Conservation (phyloP, 2,113 vertebrate genomes). For the Polypterus senegalus region DNA sequence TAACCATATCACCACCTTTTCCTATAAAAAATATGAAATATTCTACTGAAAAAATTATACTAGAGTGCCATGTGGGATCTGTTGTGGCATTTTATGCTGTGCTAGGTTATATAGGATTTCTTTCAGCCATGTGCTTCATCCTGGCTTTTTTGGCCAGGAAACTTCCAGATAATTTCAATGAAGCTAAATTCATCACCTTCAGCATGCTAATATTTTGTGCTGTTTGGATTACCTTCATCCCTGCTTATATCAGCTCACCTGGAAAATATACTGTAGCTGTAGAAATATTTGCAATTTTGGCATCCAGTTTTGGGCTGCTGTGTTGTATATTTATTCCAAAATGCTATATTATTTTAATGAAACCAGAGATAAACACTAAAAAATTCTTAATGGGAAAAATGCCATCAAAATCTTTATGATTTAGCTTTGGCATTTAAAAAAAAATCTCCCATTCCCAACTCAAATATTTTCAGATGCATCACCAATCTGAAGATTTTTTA, state of each 20-base stretch:
- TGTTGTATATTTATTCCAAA: slow-evolving; percentile 46
- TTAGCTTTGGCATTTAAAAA: background rate
- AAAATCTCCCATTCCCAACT: background rate
- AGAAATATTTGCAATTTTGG: slow-evolving; percentile 49
- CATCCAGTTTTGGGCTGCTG: slow-evolving; percentile 45
- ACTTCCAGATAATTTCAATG: background rate
- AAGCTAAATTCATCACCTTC: slow-evolving; percentile 1
- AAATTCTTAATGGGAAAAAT: slow-evolving; percentile 40
- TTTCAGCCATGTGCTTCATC: background rate
- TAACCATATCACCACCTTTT: background rate
- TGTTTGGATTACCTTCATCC: slow-evolving; percentile 1
- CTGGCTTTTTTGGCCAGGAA: background rate
- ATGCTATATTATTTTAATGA: slow-evolving; percentile 45
- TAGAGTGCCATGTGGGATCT: background rate
- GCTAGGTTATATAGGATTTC: background rate
- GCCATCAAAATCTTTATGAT: slow-evolving; percentile 12
- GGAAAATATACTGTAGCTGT: slow-evolving; percentile 48
- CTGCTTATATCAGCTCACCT: slow-evolving; percentile 31
- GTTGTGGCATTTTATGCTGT: background rate
- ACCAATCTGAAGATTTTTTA: background rate
- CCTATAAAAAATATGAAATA: background rate
- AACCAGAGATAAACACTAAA: slow-evolving; percentile 46
- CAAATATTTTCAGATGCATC: background rate
- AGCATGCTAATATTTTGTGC: background rate
- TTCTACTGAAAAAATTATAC: background rate